Percentiles rank a stretch among this genome's conserved stretches.
phyloP scores from a whole-genome alignment of 2,888 invertebrate genomes.

The Ophonus ardosiacus region DNA sequence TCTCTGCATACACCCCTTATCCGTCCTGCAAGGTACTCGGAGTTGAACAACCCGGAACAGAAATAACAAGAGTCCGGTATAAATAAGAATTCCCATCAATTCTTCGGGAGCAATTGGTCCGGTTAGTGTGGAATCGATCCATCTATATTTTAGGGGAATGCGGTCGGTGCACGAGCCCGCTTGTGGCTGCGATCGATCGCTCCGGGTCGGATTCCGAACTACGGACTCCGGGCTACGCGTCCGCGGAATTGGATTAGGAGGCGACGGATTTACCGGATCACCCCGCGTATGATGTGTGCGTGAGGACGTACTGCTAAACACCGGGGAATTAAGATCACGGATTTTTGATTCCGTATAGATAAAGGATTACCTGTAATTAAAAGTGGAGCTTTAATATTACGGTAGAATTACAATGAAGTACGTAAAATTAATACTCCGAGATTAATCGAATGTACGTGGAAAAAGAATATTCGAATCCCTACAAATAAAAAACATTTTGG shows the following conservation, averaged over 20 bases:
- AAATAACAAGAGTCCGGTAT: conserved; percentile 47
- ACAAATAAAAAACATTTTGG: too few relatives aligned
- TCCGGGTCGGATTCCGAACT: conserved; percentile 9
- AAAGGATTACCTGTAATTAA: not conserved
- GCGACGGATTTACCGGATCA: conserved; percentile 48
- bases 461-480: too few relatives aligned
- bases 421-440: too few relatives aligned
- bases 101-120: conserved; percentile 54
- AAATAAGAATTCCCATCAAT: conserved; percentile 59
- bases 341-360: conserved; percentile 8
- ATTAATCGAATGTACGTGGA: too few relatives aligned
- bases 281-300: conserved; percentile 17
- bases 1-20: too few relatives aligned
- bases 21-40: too few relatives aligned
- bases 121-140: conserved; percentile 54
- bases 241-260: conserved; percentile 51
- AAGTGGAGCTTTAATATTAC: not conserved
- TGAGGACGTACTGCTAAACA: conserved; percentile 15
- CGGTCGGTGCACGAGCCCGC: conserved; percentile 2
- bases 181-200: conserved; percentile 41
- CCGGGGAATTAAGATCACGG: conserved; percentile 25
- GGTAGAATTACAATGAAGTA: too few relatives aligned
- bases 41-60: conserved; percentile 36
- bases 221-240: conserved; percentile 3
- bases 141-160: conserved; percentile 59